Evolutionary conservation across 2,888 invertebrate species (phyloP), one percentile per base, ranked within the genome.

Genomic region (Pristionchus arcanus): DNA sequence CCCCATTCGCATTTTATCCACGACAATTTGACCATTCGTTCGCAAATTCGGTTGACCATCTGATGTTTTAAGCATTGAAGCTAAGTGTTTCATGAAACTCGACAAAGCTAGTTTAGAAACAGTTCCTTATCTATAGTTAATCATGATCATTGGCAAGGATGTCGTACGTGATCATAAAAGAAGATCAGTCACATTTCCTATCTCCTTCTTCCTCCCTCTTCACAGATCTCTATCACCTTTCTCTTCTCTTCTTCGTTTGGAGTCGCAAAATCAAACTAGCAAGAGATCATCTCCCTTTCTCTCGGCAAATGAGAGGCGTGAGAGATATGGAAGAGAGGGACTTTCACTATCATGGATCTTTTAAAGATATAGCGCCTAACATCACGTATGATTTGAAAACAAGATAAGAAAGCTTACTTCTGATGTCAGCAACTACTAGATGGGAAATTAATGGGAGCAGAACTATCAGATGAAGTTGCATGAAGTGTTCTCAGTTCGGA

Each of bases 1-100:
- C 9, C 87, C 87, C 25, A 87, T 87, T 68, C 87, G 63, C 63
- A 87, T 42, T 87, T 87, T 87, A 49, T 87, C 87, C 0, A 68
- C 55, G 21, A 68, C 34, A 28, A 37, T 66, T 3, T 19, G 31
- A 28, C 31, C 55, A 21, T 19, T 42, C 68, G 42, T 37, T 2
- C 74, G 74, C 25, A 21, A 21, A 11, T 21, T 74, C 21, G 74
- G 21, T 34, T 42, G 34, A n/a, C 16, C 49, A 31, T 83, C 83
- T 55, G 28, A n/a, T 2, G n/a, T 34, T 34, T 34, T n/a, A 15
- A 25, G 77, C 5, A 31, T 49, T 16, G 28, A 25, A 0, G 28
- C 9, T 13, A 77, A 37, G 1, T 21, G 37, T 2, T 74, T 74
- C 5, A 25, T 28, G n/a, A 11, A 37, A 42, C 5, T 19, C 21